Percentiles rank a stretch among this genome's conserved stretches.
Evolutionary conservation across 2,888 invertebrate species (phyloP).

Genomic region (Tenthredo distinguenda): DNA sequence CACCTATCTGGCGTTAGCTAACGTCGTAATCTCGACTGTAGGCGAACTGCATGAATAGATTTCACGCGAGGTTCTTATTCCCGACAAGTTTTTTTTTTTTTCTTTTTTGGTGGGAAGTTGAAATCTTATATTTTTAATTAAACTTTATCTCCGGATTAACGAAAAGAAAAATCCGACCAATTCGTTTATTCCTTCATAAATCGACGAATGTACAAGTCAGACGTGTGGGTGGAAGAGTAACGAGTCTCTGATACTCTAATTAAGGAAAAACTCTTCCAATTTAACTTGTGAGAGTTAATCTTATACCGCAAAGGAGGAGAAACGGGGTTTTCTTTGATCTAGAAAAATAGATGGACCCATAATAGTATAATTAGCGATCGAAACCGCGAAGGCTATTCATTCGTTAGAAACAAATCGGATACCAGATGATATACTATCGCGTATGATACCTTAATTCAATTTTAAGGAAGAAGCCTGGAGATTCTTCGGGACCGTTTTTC

Average conservation of each 20-base stretch:
- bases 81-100: not conserved
- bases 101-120: not conserved
- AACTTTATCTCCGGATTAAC: not conserved
- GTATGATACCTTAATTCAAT: not conserved
- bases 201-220: not conserved
- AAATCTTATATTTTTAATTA: not conserved
- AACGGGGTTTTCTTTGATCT: not conserved
- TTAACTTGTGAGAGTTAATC: slow-evolving; percentile 27
- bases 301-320: not conserved
- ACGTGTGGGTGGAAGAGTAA: not conserved
- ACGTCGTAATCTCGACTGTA: slow-evolving; percentile 35
- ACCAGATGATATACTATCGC: not conserved
- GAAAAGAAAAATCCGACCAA: not conserved
- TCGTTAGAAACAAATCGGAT: not conserved
- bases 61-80: not conserved
- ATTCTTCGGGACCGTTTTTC: not conserved
- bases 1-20: slow-evolving; percentile 28
- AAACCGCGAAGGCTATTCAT: not conserved
- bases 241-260: slow-evolving; percentile 12
- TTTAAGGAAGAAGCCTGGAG: not conserved
- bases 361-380: not conserved
- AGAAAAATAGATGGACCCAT: not conserved
- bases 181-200: not conserved
- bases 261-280: slow-evolving; percentile 16
- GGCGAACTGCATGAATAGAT: slow-evolving; percentile 4